Evolutionary conservation across 2,797 vertebrate genomes (phyloP).

Genomic region (Sebastes reedi): DNA sequence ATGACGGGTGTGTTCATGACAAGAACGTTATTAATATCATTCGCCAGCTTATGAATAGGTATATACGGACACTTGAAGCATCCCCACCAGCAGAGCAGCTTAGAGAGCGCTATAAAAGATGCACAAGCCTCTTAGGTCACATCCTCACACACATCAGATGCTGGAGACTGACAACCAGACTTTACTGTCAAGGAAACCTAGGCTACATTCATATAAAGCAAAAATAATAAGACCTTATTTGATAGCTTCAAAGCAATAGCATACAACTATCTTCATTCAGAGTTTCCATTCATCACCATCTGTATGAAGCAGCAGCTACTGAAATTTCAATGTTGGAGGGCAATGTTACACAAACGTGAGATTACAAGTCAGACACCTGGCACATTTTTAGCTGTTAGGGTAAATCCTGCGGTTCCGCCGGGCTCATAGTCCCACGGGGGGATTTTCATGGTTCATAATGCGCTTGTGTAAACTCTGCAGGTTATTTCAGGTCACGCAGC

Average conservation of each 20-base stretch:
- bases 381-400: constrained; percentile 28
- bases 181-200: neutral
- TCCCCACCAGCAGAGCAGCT: constrained; percentile 32
- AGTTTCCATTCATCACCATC: neutral
- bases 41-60: neutral
- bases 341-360: constrained; percentile 14
- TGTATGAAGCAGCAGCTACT: constrained; percentile 9
- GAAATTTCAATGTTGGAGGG: neutral
- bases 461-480: constrained; percentile 24
- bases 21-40: neutral
- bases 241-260: neutral
- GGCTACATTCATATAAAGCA: neutral
- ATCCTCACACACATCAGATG: neutral
- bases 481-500: constrained; percentile 39
- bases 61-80: constrained; percentile 2
- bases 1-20: neutral
- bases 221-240: neutral
- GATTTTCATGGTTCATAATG: constrained; percentile 38
- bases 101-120: constrained; percentile 22
- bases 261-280: neutral
- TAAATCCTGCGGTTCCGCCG: constrained; percentile 42
- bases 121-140: constrained; percentile 33
- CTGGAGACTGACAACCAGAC: neutral
- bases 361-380: constrained; percentile 33
- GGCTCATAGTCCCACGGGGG: constrained; percentile 4